These are phyloP conservation scores for Azemiops feae DNA, from an alignment of 2,113 vertebrate species.

Conservation along the genomic window DNA sequence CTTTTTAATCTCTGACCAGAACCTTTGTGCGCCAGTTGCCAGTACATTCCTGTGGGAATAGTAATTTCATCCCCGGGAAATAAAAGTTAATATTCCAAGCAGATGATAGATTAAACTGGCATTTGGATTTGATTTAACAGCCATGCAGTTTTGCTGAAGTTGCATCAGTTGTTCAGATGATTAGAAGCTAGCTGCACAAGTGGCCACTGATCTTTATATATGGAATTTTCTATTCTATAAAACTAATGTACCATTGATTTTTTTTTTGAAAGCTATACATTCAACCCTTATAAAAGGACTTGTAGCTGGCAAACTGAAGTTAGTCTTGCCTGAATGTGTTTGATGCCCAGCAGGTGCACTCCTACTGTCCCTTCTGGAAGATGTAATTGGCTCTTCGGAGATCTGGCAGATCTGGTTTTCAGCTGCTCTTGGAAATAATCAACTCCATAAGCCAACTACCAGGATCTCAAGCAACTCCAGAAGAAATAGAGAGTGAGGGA, in stretches of 20 bases:
- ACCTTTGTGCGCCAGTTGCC: background rate
- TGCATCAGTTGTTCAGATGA: background rate
- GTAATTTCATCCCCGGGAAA: background rate
- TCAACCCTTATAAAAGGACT: background rate
- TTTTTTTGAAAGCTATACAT: background rate
- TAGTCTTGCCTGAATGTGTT: background rate
- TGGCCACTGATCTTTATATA: background rate
- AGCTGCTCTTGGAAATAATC: background rate
- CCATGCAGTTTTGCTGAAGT: background rate
- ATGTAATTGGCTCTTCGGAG: background rate
- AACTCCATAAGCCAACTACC: background rate
- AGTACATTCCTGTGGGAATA: background rate
- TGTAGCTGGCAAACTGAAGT: background rate
- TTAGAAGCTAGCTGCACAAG: background rate
- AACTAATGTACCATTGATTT: background rate
- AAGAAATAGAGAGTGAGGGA: background rate
- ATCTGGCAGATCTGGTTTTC: background rate
- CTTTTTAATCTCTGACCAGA: background rate
- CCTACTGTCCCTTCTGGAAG: background rate
- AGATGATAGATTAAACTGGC: background rate
- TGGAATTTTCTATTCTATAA: background rate
- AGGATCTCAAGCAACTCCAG: background rate
- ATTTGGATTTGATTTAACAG: background rate
- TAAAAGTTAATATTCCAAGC: background rate
- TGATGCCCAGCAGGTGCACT: background rate